Evolutionary conservation across 1,140 invertebrate genomes (phyloP), one percentile per base, ranked within the genome.

Genomic region (Microplitis demolitor): DNA sequence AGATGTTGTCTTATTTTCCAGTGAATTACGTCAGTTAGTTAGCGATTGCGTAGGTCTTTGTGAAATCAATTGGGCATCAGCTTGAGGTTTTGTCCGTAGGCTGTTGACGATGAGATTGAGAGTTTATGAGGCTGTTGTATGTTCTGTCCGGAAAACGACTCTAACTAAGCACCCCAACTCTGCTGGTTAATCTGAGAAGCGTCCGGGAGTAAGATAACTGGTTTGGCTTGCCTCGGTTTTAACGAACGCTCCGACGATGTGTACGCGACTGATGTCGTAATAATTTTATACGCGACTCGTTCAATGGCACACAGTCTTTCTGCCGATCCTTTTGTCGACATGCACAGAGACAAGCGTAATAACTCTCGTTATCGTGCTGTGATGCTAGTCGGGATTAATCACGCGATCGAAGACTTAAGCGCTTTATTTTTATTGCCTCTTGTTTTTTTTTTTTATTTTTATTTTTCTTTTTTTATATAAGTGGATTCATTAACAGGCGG

Each of bases 321-420:
- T 60, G 67, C 58, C 63, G 73, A 72, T 72, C 54, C 63, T 72
- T 80, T 74, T 69, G 78, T 80, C 77, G 79, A 82, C 81, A 78
- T 78, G 78, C 76, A 77, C 78, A 76, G 69, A 78, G 76, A 81
- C 71, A 74, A 67, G 76, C 76, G 79, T 81, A 78, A 81, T 74
- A 74, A 74, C 73, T 74, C 78, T 83, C 80, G 80, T 81, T 81
- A 82, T 82, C 81, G 77, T 76, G 73, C 76, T 66, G 53, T 35
- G 3, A 45, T 24, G 14, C 60, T 50, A 69, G 73, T 78, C 72
- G 75, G 74, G 76, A 80, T 82, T 77, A 79, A 82, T 82, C 79
- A 80, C 76, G 76, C 74, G 72, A 31, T 66, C 76, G 76, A 61
- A 70, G 66, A 0, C 45, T 58, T 50, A 3, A 61, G 33, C 4